A percentile compares a stretch with the other conserved stretches of the same genome.
Evolutionary conservation across 2,888 invertebrate genomes (phyloP).

Genomic region (Chouioia cunea): DNA sequence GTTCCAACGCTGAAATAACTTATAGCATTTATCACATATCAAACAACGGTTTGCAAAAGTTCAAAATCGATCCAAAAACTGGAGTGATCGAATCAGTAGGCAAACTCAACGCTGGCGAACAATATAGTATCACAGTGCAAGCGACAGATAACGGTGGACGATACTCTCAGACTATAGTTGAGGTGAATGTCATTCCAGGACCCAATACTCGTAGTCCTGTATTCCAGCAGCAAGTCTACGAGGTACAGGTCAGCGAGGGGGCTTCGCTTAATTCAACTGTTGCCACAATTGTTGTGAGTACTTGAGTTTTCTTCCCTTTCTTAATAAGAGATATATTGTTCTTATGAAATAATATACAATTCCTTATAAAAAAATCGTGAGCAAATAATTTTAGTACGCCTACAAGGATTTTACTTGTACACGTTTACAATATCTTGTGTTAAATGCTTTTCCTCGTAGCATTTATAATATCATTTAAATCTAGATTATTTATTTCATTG

Average conservation of each 20-base stretch:
- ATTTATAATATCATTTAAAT: too few species aligned
- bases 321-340: not conserved
- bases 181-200: slow-evolving; percentile 86
- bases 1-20: slow-evolving; percentile 83
- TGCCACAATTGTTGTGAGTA: slow-evolving; percentile 78
- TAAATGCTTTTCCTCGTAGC: too few species aligned
- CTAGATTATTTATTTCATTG: too few species aligned
- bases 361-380: too few species aligned
- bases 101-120: slow-evolving; percentile 86
- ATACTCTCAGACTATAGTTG: slow-evolving; percentile 87
- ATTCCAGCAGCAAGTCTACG: slow-evolving; percentile 85
- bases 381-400: too few species aligned
- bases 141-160: slow-evolving; percentile 85
- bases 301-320: not conserved
- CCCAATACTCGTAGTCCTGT: slow-evolving; percentile 85
- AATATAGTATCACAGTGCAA: slow-evolving; percentile 89
- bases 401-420: too few species aligned
- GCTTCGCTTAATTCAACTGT: slow-evolving; percentile 90
- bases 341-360: too few species aligned
- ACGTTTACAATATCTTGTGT: too few species aligned
- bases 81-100: slow-evolving; percentile 86
- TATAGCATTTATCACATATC: slow-evolving; percentile 93
- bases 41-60: slow-evolving; percentile 89
- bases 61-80: slow-evolving; percentile 83
- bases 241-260: slow-evolving; percentile 90